Evolutionary conservation across 2,888 invertebrate genomes (phyloP).

Genomic region (Mesorhabditis spiculigera): DNA sequence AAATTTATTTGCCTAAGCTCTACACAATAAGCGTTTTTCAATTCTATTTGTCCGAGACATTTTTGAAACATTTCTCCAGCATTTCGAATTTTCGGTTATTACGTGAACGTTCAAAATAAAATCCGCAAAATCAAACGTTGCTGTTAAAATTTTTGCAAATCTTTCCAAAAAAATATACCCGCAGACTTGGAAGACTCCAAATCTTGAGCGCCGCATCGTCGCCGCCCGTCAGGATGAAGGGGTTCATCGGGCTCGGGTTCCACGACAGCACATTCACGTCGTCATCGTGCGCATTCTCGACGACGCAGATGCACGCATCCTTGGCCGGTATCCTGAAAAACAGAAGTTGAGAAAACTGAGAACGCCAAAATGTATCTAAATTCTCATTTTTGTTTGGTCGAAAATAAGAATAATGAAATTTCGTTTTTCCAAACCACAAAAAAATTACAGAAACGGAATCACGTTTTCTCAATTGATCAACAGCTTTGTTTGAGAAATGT

Average conservation of each 20-base stretch:
- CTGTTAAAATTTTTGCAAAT: slow-evolving; percentile 8
- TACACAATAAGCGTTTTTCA: not conserved
- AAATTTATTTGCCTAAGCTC: too few relatives aligned
- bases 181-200: slow-evolving; percentile 89
- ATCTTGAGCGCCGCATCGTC: slow-evolving; percentile 90
- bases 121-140: too few relatives aligned
- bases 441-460: too few relatives aligned
- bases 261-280: slow-evolving; percentile 97
- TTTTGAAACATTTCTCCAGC: not conserved
- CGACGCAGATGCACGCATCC: slow-evolving; percentile 86
- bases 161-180: slow-evolving; percentile 58
- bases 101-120: not conserved
- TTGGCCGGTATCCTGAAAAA: slow-evolving; percentile 72
- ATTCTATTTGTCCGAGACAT: not conserved
- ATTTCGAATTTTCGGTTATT: not conserved
- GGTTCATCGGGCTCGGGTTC: slow-evolving; percentile 77
- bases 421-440: too few relatives aligned
- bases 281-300: slow-evolving; percentile 78
- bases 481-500: too few relatives aligned
- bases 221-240: slow-evolving; percentile 82
- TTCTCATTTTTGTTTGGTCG: too few relatives aligned
- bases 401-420: too few relatives aligned
- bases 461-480: too few relatives aligned
- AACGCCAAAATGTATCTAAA: not conserved
- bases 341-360: not conserved